A percentile compares a stretch with the other conserved stretches of the same genome.
These are phyloP conservation scores for Athrips mouffetella DNA, from an alignment of 2,888 invertebrate species.

Conservation along the genomic window DNA sequence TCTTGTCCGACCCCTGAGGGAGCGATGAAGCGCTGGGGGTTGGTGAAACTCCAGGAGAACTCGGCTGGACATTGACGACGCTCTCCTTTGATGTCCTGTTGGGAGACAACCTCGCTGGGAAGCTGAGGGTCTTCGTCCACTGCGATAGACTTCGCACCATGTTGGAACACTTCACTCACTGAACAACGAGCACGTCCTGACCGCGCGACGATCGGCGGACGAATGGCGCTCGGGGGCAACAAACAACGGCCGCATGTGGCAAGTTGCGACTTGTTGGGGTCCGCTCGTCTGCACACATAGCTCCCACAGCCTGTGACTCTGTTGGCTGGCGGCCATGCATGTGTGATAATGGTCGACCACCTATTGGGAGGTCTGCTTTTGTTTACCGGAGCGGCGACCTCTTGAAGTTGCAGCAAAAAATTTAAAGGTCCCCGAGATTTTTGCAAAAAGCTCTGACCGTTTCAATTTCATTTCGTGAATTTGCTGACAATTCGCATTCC, in stretches of 20 bases:
- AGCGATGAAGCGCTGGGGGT: constrained; percentile 79
- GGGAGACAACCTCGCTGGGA: constrained; percentile 90
- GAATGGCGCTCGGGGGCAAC: constrained; percentile 53
- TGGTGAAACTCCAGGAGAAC: constrained; percentile 78
- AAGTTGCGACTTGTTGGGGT: constrained; percentile 59
- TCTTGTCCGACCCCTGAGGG: constrained; percentile 77
- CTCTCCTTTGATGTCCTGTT: constrained; percentile 87
- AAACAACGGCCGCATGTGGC: constrained; percentile 48
- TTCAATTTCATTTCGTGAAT: constrained; percentile 7
- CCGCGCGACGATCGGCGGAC: constrained; percentile 53
- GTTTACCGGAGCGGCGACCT: constrained; percentile 49
- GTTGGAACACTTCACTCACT: constrained; percentile 64
- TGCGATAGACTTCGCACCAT: constrained; percentile 94
- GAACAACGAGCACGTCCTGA: constrained; percentile 45
- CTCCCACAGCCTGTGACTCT: constrained; percentile 30
- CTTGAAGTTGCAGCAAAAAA: constrained; percentile 26
- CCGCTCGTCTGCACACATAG: constrained; percentile 31
- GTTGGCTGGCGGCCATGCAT: constrained; percentile 5
- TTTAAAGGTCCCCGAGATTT: constrained; percentile 16
- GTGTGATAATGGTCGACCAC: constrained; percentile 34
- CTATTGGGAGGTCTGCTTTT: constrained; percentile 53
- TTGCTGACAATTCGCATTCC: no score
- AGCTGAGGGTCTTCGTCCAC: constrained; percentile 95
- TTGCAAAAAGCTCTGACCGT: constrained; percentile 10
- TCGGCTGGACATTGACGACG: constrained; percentile 78